A percentile compares a stretch with the other conserved stretches of the same genome.
These are phyloP conservation scores for Scyliorhinus canicula DNA, from an alignment of 2,797 vertebrate genomes.

Conservation along the genomic window DNA sequence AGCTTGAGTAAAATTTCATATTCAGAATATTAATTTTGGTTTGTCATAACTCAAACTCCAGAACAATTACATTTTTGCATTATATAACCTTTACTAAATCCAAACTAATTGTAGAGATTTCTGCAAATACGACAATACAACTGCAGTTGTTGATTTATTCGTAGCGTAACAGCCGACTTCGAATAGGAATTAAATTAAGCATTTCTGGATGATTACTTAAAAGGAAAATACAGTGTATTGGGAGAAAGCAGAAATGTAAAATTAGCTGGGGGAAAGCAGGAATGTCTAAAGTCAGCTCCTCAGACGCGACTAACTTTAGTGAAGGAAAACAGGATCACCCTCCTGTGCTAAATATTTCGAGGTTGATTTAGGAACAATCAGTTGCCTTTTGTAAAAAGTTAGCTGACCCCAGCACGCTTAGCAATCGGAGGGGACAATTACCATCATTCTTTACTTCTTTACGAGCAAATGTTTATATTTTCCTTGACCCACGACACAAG, in stretches of 20 bases:
- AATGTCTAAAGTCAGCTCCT: not conserved
- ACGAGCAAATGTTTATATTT: not conserved
- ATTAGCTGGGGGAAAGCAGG: not conserved
- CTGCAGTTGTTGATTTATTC: not conserved
- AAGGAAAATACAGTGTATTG: not conserved
- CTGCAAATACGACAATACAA: not conserved
- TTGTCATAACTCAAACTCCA: not conserved
- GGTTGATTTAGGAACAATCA: not conserved
- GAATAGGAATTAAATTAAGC: not conserved
- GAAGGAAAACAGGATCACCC: not conserved
- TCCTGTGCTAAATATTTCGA: not conserved
- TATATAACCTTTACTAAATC: not conserved
- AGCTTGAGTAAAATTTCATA: not conserved
- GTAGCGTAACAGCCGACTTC: not conserved
- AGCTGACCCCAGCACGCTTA: not conserved
- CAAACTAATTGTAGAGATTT: not conserved
- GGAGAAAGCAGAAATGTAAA: not conserved
- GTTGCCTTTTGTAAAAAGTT: not conserved
- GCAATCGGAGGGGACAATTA: not conserved
- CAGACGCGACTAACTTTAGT: not conserved
- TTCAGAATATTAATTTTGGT: not conserved
- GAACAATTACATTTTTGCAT: constrained; percentile 17
- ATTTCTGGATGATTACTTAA: not conserved
- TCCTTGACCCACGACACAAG: not conserved
- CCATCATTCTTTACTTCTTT: not conserved